Percentiles rank a stretch among this genome's conserved stretches.
These are phyloP conservation scores for Chloroceryle inda DNA, from an alignment of 2,797 vertebrate genomes.

Conservation along the genomic window DNA sequence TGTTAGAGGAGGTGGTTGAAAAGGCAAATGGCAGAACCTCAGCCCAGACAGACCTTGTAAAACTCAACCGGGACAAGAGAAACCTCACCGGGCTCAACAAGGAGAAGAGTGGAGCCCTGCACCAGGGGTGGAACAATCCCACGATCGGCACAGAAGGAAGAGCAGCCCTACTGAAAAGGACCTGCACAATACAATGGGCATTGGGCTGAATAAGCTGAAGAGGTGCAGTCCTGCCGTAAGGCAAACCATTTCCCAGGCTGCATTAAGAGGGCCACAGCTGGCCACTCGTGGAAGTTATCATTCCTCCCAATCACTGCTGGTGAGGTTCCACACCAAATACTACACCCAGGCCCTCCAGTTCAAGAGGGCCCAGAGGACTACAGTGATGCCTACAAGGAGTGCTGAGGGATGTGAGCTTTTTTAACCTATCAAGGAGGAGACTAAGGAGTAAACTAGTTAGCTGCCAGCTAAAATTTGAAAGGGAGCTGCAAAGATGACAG, in stretches of 20 bases:
- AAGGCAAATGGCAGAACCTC: neutral
- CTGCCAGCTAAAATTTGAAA: neutral
- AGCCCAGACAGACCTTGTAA: neutral
- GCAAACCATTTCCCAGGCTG: neutral
- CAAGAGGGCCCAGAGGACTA: neutral
- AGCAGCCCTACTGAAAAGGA: neutral
- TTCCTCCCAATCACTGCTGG: neutral
- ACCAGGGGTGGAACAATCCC: neutral
- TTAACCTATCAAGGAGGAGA: neutral
- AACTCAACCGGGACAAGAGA: neutral
- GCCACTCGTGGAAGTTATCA: neutral
- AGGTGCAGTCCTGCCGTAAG: neutral
- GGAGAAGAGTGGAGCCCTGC: neutral
- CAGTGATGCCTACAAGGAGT: neutral
- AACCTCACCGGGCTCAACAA: neutral
- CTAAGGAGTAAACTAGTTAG: neutral
- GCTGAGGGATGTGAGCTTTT: neutral
- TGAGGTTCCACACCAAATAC: neutral
- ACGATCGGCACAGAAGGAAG: fast-evolving
- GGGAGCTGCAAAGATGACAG: neutral
- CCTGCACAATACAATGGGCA: fast-evolving
- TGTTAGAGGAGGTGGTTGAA: neutral
- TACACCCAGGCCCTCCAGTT: neutral
- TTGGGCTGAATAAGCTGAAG: neutral
- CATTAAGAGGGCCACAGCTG: neutral